A percentile compares a stretch with the other conserved stretches of the same genome.
These are phyloP conservation scores for Pasiphila rectangulata DNA, from an alignment of 2,888 invertebrate species.

Conservation along the genomic window DNA sequence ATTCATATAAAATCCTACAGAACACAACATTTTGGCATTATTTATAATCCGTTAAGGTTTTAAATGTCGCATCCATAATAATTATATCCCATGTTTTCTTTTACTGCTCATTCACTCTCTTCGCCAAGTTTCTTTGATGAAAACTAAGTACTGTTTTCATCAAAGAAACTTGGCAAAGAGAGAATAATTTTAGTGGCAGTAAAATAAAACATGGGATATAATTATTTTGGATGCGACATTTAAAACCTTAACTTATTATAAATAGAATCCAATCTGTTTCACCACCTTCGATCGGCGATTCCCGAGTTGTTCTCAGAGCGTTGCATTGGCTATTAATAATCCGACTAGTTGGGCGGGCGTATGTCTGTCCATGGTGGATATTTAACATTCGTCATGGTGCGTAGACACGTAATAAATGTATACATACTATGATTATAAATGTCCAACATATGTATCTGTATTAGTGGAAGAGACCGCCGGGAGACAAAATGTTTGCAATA, in stretches of 20 bases:
- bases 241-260: constrained; percentile 9
- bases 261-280: constrained; percentile 15
- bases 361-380: constrained; percentile 13
- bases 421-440: not conserved
- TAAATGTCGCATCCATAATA: constrained; percentile 10
- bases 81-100: constrained; percentile 2
- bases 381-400: constrained; percentile 22
- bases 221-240: constrained; percentile 10
- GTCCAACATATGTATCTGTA: not conserved
- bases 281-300: constrained; percentile 10
- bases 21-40: no score
- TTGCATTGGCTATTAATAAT: constrained; percentile 22
- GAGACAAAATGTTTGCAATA: no score
- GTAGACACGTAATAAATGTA: constrained; percentile 7
- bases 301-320: not conserved
- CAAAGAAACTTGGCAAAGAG: constrained; percentile 17
- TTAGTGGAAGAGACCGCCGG: not conserved
- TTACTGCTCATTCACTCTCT: no score
- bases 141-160: constrained; percentile 10
- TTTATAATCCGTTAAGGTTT: constrained; percentile 11
- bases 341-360: constrained; percentile 21
- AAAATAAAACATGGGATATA: constrained; percentile 5
- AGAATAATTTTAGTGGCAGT: constrained; percentile 5
- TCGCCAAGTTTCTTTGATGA: constrained; percentile 2
- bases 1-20: no score